Conservation (phyloP, 2,113 vertebrate genomes). For the Clarias gariepinus region DNA sequence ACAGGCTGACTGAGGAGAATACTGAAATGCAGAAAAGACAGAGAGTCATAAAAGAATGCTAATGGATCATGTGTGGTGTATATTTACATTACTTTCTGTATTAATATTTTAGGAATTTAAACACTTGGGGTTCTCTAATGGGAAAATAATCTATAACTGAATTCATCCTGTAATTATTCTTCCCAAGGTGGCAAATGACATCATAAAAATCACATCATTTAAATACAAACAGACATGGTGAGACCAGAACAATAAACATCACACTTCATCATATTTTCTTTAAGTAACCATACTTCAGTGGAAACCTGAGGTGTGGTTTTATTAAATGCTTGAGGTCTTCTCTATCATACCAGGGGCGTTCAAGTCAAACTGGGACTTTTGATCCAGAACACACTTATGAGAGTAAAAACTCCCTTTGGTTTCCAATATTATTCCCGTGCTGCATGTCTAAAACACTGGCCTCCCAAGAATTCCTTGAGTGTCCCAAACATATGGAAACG, state of each 20-base stretch:
- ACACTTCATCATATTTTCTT: neutral
- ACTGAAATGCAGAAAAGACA: conserved; percentile 68
- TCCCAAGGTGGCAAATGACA: neutral
- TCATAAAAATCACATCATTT: neutral
- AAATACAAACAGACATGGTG: neutral
- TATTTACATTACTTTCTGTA: neutral
- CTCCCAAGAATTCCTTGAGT: too few relatives aligned
- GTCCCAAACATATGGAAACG: too few relatives aligned
- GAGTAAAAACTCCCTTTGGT: too few relatives aligned
- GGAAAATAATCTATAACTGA: too few relatives aligned
- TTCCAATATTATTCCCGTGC: too few relatives aligned
- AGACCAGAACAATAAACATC: neutral
- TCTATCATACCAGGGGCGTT: too few relatives aligned
- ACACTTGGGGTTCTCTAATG: neutral
- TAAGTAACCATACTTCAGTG: neutral
- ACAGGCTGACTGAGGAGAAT: conserved; percentile 90
- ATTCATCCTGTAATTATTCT: too few relatives aligned
- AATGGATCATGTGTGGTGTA: neutral
- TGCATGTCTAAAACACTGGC: too few relatives aligned
- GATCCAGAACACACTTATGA: too few relatives aligned
- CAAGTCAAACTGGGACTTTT: too few relatives aligned
- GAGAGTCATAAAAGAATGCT: neutral
- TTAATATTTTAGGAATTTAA: neutral
- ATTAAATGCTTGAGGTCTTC: neutral
- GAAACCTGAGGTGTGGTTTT: neutral